Percentiles rank a stretch among this genome's conserved stretches.
These are phyloP conservation scores for Keiferia lycopersicella DNA, from an alignment of 2,888 invertebrate species.

Conservation along the genomic window DNA sequence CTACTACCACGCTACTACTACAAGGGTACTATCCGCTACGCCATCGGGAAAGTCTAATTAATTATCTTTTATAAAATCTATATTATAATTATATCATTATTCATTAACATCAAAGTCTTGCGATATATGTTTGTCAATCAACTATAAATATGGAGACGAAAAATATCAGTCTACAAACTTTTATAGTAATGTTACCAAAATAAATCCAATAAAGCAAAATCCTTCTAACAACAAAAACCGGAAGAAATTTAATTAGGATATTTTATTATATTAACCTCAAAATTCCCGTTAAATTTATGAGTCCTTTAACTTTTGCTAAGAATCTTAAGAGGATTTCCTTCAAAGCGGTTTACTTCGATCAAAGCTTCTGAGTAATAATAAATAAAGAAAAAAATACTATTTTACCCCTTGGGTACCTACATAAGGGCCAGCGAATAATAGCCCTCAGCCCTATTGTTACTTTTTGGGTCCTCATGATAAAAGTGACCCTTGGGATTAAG, in stretches of 20 bases:
- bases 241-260: not conserved
- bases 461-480: conserved; percentile 6
- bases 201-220: not conserved
- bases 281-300: not conserved
- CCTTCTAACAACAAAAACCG: not conserved
- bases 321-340: conserved; percentile 6
- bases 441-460: not conserved
- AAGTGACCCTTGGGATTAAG: conserved; percentile 10
- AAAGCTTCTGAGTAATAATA: conserved; percentile 2
- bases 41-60: too few relatives aligned
- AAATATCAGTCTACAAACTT: not conserved
- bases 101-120: too few relatives aligned
- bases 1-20: too few relatives aligned
- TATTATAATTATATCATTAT: too few relatives aligned
- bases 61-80: too few relatives aligned
- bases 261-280: not conserved
- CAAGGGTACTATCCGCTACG: too few relatives aligned
- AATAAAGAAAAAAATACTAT: conserved; percentile 3
- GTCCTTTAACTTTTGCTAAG: not conserved
- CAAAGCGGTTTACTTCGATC: not conserved
- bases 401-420: not conserved
- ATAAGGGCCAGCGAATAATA: conserved; percentile 2
- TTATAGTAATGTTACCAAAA: not conserved
- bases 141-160: too few relatives aligned
- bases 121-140: too few relatives aligned